phyloP scores from a whole-genome alignment of 2,797 vertebrate genomes.

The Knipowitschia caucasica region DNA sequence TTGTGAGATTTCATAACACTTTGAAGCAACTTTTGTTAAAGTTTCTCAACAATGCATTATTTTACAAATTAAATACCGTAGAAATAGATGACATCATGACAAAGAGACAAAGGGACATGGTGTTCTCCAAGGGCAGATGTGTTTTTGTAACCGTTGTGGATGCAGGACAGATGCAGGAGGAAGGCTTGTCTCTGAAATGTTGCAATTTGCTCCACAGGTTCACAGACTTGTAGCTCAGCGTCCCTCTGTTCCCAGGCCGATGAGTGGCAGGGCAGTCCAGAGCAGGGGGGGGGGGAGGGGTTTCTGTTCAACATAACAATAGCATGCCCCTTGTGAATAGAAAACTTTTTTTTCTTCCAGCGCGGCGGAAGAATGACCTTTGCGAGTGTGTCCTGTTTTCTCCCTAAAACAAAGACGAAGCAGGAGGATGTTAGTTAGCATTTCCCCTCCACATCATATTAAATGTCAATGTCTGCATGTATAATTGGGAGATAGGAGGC shows the following conservation, averaged over 20 bases:
- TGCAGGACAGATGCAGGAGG: constrained; percentile 21
- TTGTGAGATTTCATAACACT: too few species aligned
- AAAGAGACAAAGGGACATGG: too few species aligned
- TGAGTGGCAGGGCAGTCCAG: constrained; percentile 48
- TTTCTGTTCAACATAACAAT: constrained; percentile 49
- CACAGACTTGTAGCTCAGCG: constrained; percentile 32
- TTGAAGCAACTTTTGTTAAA: too few species aligned
- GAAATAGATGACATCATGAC: too few species aligned
- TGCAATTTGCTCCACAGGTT: constrained; percentile 22
- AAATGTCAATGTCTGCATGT: constrained; percentile 75
- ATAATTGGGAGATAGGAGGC: constrained; percentile 55
- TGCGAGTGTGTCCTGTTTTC: constrained; percentile 67
- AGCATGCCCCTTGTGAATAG: constrained; percentile 37
- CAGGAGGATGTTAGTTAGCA: constrained; percentile 70
- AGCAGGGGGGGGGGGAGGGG: constrained; percentile 21
- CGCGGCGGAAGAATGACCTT: constrained; percentile 73
- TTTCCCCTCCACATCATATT: constrained; percentile 60
- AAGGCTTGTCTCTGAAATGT: constrained; percentile 27
- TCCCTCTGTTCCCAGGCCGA: constrained; percentile 43
- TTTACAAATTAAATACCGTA: too few species aligned
- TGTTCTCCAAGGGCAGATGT: too few species aligned
- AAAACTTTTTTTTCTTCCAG: constrained; percentile 63
- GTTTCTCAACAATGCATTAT: too few species aligned
- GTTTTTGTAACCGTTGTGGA: too few species aligned
- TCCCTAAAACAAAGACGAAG: constrained; percentile 65